Conservation (phyloP, 2,113 vertebrate species). For the Australoheros scitulus region DNA sequence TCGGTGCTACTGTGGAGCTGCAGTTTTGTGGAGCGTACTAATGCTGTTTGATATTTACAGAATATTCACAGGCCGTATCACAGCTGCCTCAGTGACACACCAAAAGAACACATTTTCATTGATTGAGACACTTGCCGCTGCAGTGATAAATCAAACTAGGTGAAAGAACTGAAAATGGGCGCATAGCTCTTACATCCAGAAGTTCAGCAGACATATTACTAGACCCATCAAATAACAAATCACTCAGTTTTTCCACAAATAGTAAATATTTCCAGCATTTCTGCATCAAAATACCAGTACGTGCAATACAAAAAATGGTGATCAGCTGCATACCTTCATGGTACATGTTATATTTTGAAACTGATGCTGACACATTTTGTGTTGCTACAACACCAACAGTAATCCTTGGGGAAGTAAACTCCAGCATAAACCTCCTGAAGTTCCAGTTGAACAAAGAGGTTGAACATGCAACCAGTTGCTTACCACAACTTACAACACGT, state of each 20-base stretch:
- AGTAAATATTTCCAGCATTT: not conserved
- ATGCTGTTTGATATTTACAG: constrained; percentile 13
- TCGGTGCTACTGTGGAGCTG: not conserved
- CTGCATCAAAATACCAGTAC: not conserved
- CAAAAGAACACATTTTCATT: not conserved
- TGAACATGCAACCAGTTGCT: too few species aligned
- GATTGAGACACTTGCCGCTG: not conserved
- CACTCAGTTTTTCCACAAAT: not conserved
- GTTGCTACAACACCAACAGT: too few species aligned
- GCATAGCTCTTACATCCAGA: not conserved
- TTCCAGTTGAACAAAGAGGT: too few species aligned
- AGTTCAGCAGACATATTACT: not conserved
- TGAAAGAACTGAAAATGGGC: not conserved
- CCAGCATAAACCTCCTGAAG: too few species aligned
- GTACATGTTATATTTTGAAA: too few species aligned
- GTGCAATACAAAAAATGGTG: not conserved
- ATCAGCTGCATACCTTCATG: too few species aligned
- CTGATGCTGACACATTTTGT: too few species aligned
- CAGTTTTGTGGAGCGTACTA: not conserved
- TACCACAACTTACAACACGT: too few species aligned
- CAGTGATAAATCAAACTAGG: not conserved
- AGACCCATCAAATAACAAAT: not conserved
- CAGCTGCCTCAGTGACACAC: constrained; percentile 1
- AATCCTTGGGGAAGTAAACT: too few species aligned
- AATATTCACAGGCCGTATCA: not conserved